Percentiles rank a stretch among this genome's conserved stretches.
Evolutionary conservation across 1,140 invertebrate genomes (phyloP).

Genomic region (Colletes gigas): DNA sequence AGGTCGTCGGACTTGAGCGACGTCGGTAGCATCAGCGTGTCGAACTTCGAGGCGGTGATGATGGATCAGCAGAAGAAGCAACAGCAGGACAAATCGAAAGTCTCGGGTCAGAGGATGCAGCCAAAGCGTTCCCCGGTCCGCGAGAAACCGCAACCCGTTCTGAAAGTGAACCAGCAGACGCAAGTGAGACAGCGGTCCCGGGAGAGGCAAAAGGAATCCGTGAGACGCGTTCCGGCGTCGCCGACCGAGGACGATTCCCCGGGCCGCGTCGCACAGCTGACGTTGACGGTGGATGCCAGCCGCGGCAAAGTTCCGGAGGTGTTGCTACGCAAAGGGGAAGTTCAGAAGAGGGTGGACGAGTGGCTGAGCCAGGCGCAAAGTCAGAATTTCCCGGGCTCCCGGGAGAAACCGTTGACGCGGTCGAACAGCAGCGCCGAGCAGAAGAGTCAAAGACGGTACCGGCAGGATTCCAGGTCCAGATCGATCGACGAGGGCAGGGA

Average conservation of each 20-base stretch:
- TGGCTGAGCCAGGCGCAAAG: slow-evolving; percentile 72
- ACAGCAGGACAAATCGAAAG: slow-evolving; percentile 43
- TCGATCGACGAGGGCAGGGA: slow-evolving; percentile 61
- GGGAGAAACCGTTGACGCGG: slow-evolving; percentile 62
- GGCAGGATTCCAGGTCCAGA: slow-evolving; percentile 62
- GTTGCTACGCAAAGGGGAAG: slow-evolving; percentile 69
- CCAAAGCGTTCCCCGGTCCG: slow-evolving; percentile 31
- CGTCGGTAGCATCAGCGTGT: slow-evolving; percentile 62
- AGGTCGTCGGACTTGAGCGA: slow-evolving; percentile 70
- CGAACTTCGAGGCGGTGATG: slow-evolving; percentile 67
- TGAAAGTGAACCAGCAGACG: slow-evolving; percentile 69
- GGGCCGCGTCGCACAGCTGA: background rate
- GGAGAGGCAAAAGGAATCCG: slow-evolving; percentile 60
- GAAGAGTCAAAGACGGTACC: slow-evolving; percentile 59
- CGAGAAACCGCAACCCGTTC: slow-evolving; percentile 56
- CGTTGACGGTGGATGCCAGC: slow-evolving; percentile 26
- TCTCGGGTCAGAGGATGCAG: slow-evolving; percentile 29
- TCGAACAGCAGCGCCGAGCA: slow-evolving; percentile 73
- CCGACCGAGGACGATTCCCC: slow-evolving; percentile 14
- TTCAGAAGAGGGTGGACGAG: slow-evolving; percentile 73
- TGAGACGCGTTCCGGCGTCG: slow-evolving; percentile 32
- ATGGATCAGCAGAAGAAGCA: slow-evolving; percentile 55
- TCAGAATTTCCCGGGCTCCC: slow-evolving; percentile 57
- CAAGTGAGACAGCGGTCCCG: slow-evolving; percentile 71
- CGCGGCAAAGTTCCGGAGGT: slow-evolving; percentile 54